phyloP scores from a whole-genome alignment of 2,888 invertebrate genomes.

The Dynastes grantii region DNA sequence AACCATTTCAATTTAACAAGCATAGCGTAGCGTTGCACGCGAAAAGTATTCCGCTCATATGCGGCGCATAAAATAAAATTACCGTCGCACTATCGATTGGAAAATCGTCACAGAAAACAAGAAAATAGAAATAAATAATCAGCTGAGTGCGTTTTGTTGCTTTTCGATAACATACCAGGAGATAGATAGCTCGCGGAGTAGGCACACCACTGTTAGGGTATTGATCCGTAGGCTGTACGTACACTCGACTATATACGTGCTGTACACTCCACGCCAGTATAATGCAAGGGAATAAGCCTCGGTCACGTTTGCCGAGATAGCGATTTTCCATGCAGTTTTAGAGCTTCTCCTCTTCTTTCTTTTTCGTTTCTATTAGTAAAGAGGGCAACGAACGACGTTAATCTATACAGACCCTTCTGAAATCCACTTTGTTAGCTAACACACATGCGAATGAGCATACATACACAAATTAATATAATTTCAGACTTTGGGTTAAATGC shows the following conservation, averaged over 20 bases:
- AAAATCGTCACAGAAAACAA: conserved; percentile 9
- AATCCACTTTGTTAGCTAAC: background rate
- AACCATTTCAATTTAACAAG: conserved; percentile 4
- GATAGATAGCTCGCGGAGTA: conserved; percentile 44
- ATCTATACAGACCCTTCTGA: background rate
- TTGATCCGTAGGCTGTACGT: conserved; percentile 50
- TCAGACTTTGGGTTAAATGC: too few relatives aligned
- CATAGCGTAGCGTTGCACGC: background rate
- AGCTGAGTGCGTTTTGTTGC: conserved; percentile 37
- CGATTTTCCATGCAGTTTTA: conserved; percentile 35
- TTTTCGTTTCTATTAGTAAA: background rate
- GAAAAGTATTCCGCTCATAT: too few relatives aligned
- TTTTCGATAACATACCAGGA: conserved; percentile 27
- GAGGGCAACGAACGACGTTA: background rate
- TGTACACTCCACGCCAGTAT: conserved; percentile 41
- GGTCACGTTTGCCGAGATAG: conserved; percentile 44
- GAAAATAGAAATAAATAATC: conserved; percentile 38
- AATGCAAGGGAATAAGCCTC: conserved; percentile 38
- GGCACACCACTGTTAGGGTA: conserved; percentile 47
- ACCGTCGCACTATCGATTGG: background rate
- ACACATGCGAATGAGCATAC: too few relatives aligned
- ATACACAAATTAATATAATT: too few relatives aligned
- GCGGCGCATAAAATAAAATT: background rate
- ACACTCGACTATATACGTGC: conserved; percentile 33
- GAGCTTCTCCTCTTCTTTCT: conserved; percentile 11